Conservation (phyloP, 1,140 invertebrate genomes). For the Hydropsyche tenuis region DNA sequence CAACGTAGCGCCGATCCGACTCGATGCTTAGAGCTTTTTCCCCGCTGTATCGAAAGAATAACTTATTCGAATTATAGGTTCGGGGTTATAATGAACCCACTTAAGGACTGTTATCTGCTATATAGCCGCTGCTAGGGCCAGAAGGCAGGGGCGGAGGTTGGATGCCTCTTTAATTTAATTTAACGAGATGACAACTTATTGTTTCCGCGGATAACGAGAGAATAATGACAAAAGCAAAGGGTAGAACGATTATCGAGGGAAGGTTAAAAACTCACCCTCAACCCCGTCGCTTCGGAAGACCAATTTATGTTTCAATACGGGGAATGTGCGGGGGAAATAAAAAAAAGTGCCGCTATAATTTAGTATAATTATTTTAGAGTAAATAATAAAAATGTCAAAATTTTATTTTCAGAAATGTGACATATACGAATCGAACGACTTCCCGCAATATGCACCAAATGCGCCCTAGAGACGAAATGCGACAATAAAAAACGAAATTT, state of each 20-base stretch:
- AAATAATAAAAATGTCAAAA: not conserved
- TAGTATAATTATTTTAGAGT: not conserved
- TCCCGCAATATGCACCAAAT: not conserved
- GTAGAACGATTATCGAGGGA: constrained; percentile 32
- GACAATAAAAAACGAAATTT: not conserved
- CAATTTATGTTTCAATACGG: not conserved
- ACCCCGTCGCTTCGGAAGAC: not conserved
- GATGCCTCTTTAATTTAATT: constrained; percentile 40
- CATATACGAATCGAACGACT: too few species aligned
- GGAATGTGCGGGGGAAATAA: not conserved
- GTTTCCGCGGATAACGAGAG: constrained; percentile 36
- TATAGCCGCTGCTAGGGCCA: not conserved
- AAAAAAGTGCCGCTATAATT: not conserved
- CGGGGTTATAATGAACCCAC: constrained; percentile 36
- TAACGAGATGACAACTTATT: constrained; percentile 41
- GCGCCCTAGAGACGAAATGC: not conserved
- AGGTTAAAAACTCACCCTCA: constrained; percentile 5
- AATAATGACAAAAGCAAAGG: constrained; percentile 41
- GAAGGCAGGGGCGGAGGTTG: not conserved
- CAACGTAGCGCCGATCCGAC: too few species aligned
- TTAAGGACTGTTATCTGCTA: constrained; percentile 4
- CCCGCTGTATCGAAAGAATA: constrained; percentile 20
- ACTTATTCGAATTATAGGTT: constrained; percentile 35
- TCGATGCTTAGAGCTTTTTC: too few species aligned
- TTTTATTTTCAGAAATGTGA: not conserved